Evolutionary conservation across 2,888 invertebrate species (phyloP).

Genomic region (Lypha dubia): DNA sequence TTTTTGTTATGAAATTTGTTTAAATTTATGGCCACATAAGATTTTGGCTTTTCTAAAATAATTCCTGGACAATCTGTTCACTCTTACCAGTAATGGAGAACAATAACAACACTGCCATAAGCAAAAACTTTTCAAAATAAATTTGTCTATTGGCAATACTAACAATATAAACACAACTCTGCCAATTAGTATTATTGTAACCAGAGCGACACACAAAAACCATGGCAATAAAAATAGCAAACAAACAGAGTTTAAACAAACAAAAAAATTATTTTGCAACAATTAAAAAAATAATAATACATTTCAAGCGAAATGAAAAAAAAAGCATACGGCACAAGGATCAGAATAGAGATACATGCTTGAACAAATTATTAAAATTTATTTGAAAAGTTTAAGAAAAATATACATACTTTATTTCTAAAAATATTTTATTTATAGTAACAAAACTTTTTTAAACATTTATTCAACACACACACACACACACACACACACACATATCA

Average conservation of each 20-base stretch:
- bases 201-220: constrained; percentile 45
- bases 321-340: constrained; percentile 28
- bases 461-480: constrained; percentile 45
- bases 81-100: not conserved
- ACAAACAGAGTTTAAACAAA: not conserved
- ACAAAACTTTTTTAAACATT: constrained; percentile 23
- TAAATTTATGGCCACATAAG: not conserved
- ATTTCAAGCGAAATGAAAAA: not conserved
- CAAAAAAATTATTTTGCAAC: constrained; percentile 25
- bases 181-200: constrained; percentile 22
- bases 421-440: constrained; percentile 9
- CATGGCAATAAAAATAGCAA: constrained; percentile 14
- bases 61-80: too few species aligned
- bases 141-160: constrained; percentile 55
- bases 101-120: constrained; percentile 32
- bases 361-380: constrained; percentile 62
- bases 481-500: constrained; percentile 23
- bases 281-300: constrained; percentile 8
- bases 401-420: constrained; percentile 26
- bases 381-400: constrained; percentile 54
- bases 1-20: too few species aligned
- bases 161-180: constrained; percentile 46
- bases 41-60: too few species aligned
- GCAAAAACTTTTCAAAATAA: not conserved
- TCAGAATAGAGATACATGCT: constrained; percentile 45